Evolutionary conservation across 1,140 invertebrate genomes (phyloP).

Genomic region (Xylocopa sonorina): DNA sequence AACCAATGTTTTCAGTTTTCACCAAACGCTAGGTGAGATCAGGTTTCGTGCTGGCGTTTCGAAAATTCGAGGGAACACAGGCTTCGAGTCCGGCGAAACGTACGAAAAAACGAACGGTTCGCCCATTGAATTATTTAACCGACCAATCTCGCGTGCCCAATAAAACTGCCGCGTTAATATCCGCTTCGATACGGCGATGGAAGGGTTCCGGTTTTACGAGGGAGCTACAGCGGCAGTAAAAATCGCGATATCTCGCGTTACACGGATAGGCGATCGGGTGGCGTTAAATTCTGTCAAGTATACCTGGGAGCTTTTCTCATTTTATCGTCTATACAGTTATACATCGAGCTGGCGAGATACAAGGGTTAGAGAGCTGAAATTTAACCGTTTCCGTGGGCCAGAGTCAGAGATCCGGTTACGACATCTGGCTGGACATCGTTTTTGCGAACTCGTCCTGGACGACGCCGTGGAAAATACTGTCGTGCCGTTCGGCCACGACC

Average conservation of each 20-base stretch:
- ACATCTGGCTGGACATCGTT: conserved; percentile 5
- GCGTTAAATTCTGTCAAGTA: not conserved
- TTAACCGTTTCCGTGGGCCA: not conserved
- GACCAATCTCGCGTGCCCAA: no score
- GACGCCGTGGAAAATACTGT: not conserved
- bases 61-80: no score
- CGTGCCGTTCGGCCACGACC: not conserved
- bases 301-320: not conserved
- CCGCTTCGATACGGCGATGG: not conserved
- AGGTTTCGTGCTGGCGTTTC: no score
- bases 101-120: no score
- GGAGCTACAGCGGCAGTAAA: not conserved
- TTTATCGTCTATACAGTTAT: not conserved
- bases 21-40: no score
- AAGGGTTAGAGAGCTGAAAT: not conserved
- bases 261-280: not conserved
- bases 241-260: not conserved
- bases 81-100: no score
- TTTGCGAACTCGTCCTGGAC: not conserved
- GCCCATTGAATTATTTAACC: no score
- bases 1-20: no score
- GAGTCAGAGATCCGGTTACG: not conserved
- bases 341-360: not conserved
- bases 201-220: not conserved
- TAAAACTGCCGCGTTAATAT: not conserved